These are phyloP conservation scores for Heliornis fulica DNA, from an alignment of 2,113 vertebrate species.

Conservation along the genomic window DNA sequence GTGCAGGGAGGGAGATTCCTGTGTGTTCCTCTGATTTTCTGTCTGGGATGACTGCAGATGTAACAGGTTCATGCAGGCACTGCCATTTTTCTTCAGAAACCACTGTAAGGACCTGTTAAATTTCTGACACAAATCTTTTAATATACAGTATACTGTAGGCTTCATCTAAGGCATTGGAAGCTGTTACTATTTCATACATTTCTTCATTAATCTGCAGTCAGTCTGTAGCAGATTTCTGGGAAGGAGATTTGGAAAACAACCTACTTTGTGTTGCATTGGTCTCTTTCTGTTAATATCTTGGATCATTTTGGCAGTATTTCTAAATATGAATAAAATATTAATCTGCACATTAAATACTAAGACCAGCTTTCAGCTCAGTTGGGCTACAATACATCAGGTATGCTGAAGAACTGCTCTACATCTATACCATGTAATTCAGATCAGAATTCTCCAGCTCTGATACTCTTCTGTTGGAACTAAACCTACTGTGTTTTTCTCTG, in stretches of 20 bases:
- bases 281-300: slow-evolving; percentile 23
- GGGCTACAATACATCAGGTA: not conserved
- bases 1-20: not conserved
- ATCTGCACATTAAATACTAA: slow-evolving; percentile 21
- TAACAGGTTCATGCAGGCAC: not conserved
- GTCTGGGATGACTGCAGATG: not conserved
- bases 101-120: not conserved
- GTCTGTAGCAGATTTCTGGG: not conserved
- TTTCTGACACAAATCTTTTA: not conserved
- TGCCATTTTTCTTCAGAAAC: not conserved
- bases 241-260: not conserved
- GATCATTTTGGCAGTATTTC: not conserved
- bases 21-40: not conserved
- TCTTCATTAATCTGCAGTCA: not conserved
- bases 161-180: not conserved
- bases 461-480: not conserved
- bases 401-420: not conserved
- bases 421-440: not conserved
- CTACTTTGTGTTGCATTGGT: not conserved
- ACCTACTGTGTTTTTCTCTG: not conserved
- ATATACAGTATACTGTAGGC: not conserved
- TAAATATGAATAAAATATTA: slow-evolving; percentile 24
- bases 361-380: not conserved
- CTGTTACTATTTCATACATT: not conserved
- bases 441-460: not conserved